A percentile compares a stretch with the other conserved stretches of the same genome.
These are phyloP conservation scores for Mystacornis crossleyi DNA, from an alignment of 2,113 vertebrate species.

Conservation along the genomic window DNA sequence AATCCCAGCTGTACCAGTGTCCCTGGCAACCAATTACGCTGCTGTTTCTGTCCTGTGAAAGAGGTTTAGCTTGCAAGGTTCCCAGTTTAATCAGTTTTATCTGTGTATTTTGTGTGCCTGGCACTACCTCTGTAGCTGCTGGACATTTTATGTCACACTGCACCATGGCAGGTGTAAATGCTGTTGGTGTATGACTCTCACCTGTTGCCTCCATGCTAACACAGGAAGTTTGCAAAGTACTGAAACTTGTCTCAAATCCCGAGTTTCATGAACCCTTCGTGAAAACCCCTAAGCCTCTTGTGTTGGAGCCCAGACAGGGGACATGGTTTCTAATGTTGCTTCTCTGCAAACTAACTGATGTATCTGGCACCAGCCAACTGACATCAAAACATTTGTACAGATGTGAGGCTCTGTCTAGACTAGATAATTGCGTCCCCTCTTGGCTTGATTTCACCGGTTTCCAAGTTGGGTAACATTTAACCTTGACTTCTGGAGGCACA, in stretches of 20 bases:
- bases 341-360: background rate
- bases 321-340: background rate
- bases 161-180: background rate
- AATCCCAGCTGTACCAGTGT: background rate
- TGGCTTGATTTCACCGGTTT: background rate
- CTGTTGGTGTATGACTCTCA: background rate
- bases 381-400: background rate
- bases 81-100: background rate
- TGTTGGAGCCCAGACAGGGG: background rate
- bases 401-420: constrained; percentile 44
- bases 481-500: constrained; percentile 43
- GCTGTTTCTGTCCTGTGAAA: background rate
- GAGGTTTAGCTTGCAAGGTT: background rate
- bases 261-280: background rate
- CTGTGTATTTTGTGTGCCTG: background rate
- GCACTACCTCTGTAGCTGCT: background rate
- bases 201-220: background rate
- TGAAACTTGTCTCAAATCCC: background rate
- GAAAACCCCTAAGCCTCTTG: background rate
- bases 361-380: background rate
- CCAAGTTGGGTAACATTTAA: constrained; percentile 42
- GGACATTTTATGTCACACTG: background rate
- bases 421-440: constrained; percentile 38
- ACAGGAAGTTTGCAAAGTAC: background rate
- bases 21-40: background rate